Percentiles rank a stretch among this genome's conserved stretches.
phyloP scores from a whole-genome alignment of 2,113 vertebrate species.

The Oryzias javanicus region DNA sequence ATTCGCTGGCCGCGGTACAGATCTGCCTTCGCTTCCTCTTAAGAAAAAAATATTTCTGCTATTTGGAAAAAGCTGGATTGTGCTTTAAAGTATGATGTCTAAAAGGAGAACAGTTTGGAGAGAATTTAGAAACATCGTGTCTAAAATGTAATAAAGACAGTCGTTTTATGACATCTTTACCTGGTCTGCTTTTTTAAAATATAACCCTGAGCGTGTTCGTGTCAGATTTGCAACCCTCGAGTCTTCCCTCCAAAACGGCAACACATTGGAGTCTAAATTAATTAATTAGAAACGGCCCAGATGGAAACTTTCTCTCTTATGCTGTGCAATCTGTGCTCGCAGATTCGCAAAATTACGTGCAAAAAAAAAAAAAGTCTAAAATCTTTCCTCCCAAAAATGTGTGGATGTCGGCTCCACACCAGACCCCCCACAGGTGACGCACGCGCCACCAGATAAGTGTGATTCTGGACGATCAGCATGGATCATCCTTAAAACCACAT shows the following conservation, averaged over 20 bases:
- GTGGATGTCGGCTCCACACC: conserved; percentile 2
- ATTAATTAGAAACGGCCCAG: background rate
- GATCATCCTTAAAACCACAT: too few relatives aligned
- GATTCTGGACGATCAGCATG: too few relatives aligned
- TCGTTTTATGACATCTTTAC: too few relatives aligned
- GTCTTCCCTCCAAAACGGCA: background rate
- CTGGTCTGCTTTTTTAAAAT: too few relatives aligned
- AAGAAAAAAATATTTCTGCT: conserved; percentile 7
- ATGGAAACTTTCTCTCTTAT: conserved; percentile 15
- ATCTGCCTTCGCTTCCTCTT: conserved; percentile 14
- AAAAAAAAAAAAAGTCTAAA: conserved; percentile 7
- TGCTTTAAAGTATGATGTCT: background rate
- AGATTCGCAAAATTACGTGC: background rate
- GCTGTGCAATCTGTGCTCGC: conserved; percentile 14
- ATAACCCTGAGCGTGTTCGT: too few relatives aligned
- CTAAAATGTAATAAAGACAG: background rate
- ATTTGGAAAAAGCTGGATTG: background rate
- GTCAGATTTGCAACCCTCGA: too few relatives aligned
- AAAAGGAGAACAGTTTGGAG: too few relatives aligned
- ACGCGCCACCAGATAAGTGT: too few relatives aligned
- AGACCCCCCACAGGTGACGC: background rate
- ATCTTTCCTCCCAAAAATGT: background rate
- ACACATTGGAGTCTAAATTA: background rate
- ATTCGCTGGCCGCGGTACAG: conserved; percentile 1
- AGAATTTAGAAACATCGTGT: background rate